Evolutionary conservation across 1,140 invertebrate species (phyloP).

Genomic region (Papilio glaucus): DNA sequence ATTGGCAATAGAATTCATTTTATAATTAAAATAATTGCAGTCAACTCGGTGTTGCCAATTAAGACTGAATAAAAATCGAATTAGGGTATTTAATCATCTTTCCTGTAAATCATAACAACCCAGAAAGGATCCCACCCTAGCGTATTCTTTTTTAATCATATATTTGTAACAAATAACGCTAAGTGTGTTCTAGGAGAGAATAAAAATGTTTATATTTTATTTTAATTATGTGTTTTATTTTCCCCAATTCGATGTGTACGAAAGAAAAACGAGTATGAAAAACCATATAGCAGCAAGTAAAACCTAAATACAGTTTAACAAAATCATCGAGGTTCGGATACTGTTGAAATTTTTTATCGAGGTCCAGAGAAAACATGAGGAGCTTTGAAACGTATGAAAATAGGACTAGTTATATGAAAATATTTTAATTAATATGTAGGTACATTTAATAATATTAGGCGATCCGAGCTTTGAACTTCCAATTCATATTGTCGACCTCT

Average conservation of each 20-base stretch:
- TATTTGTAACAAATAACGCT: conserved; percentile 58
- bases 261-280: neutral
- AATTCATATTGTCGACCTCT: too few species aligned
- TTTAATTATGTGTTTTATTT: conserved; percentile 42
- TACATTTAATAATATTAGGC: too few species aligned
- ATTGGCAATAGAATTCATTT: conserved; percentile 18
- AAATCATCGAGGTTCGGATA: too few species aligned
- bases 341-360: too few species aligned
- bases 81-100: conserved; percentile 50
- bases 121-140: conserved; percentile 74
- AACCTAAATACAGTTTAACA: too few species aligned
- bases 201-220: conserved; percentile 74
- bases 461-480: too few species aligned
- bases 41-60: conserved; percentile 72
- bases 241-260: neutral
- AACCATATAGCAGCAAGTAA: too few species aligned
- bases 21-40: neutral
- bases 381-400: too few species aligned
- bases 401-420: too few species aligned
- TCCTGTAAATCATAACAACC: conserved; percentile 48
- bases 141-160: conserved; percentile 50
- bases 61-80: conserved; percentile 72
- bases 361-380: too few species aligned
- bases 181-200: conserved; percentile 57
- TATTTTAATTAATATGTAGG: too few species aligned